phyloP scores from a whole-genome alignment of 2,113 vertebrate genomes.

The Anas platyrhynchos region DNA sequence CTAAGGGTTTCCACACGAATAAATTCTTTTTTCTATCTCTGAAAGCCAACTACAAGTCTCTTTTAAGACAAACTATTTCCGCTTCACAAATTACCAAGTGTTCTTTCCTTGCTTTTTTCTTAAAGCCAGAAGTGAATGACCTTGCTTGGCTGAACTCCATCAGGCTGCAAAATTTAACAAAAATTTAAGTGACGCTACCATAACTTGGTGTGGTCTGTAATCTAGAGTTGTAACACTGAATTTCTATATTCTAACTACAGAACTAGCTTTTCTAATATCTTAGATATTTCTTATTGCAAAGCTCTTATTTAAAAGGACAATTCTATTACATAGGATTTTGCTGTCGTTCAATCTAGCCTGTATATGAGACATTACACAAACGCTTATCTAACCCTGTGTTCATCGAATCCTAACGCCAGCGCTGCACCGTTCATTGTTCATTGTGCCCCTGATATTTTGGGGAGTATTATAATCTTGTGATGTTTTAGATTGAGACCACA shows the following conservation, averaged over 20 bases:
- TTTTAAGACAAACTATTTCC: conserved; percentile 54
- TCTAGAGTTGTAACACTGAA: conserved; percentile 38
- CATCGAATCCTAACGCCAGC: neutral
- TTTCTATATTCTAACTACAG: conserved; percentile 8
- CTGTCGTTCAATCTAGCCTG: neutral
- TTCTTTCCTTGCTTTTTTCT: conserved; percentile 64
- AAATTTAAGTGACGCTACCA: conserved; percentile 9
- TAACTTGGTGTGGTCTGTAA: conserved; percentile 49
- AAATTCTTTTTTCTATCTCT: conserved; percentile 15
- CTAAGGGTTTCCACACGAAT: conserved; percentile 32
- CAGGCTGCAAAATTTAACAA: conserved; percentile 51
- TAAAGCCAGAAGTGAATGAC: conserved; percentile 66
- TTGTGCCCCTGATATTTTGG: neutral
- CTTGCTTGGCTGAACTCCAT: conserved; percentile 57
- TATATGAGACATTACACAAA: rapidly evolving
- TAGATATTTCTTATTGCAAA: neutral
- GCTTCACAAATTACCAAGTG: conserved; percentile 47
- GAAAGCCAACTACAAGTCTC: conserved; percentile 41
- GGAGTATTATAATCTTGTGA: neutral
- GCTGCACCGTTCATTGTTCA: neutral
- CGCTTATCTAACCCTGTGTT: neutral
- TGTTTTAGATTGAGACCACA: neutral
- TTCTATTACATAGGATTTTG: neutral
- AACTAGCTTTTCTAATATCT: neutral
- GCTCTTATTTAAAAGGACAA: neutral